Evolutionary conservation across 2,888 invertebrate species (phyloP).

Genomic region (Pandemis heparana): DNA sequence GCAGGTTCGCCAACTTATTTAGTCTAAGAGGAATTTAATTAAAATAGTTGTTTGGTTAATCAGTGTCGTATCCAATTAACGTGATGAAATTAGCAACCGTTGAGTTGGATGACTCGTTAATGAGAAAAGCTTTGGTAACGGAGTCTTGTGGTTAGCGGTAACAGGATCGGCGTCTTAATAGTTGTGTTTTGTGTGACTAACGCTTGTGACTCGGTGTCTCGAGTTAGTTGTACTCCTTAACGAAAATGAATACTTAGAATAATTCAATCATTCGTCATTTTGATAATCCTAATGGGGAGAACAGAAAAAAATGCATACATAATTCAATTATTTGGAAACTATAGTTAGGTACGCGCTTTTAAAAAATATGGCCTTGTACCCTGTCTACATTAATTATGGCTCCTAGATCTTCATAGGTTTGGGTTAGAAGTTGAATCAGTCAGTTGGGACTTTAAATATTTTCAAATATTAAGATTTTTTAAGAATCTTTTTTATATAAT

Average conservation of each 20-base stretch:
- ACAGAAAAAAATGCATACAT: too few relatives aligned
- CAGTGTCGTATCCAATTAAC: constrained; percentile 39
- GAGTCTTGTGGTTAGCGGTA: constrained; percentile 24
- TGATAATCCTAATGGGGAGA: too few relatives aligned
- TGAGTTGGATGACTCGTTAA: constrained; percentile 29
- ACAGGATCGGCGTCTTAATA: constrained; percentile 22
- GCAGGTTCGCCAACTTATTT: constrained; percentile 33
- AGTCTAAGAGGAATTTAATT: constrained; percentile 38
- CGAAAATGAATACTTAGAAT: neutral
- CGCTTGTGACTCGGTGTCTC: neutral
- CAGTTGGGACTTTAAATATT: too few relatives aligned
- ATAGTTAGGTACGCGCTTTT: too few relatives aligned
- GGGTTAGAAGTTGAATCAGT: too few relatives aligned
- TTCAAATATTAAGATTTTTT: too few relatives aligned
- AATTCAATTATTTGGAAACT: too few relatives aligned
- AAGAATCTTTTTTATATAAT: too few relatives aligned
- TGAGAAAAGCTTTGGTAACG: constrained; percentile 29
- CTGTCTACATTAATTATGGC: too few relatives aligned
- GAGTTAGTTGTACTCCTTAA: neutral
- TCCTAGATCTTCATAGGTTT: too few relatives aligned
- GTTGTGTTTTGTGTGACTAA: constrained; percentile 3
- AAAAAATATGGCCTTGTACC: too few relatives aligned
- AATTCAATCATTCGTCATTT: too few relatives aligned
- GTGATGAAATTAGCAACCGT: constrained; percentile 39
- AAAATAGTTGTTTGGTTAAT: constrained; percentile 42